Evolutionary conservation across 1,140 invertebrate genomes (phyloP).

Genomic region (Streblospio benedicti): DNA sequence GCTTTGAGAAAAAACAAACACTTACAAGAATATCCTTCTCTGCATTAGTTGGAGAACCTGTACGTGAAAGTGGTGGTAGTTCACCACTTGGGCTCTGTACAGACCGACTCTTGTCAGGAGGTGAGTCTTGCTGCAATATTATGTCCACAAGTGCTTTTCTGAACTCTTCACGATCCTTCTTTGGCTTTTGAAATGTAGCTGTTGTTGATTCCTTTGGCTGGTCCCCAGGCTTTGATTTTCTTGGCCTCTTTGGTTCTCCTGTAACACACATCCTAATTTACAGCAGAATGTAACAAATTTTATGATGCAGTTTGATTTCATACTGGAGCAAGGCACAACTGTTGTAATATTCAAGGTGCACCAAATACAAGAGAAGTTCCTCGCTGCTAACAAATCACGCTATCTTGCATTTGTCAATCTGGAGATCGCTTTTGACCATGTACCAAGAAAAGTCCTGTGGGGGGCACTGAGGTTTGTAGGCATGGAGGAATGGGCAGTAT

Average conservation of each 20-base stretch:
- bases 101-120: conserved; percentile 5
- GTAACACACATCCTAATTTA: background rate
- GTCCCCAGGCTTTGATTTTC: background rate
- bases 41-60: conserved; percentile 37
- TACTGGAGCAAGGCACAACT: background rate
- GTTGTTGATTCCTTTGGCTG: background rate
- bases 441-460: background rate
- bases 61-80: conserved; percentile 29
- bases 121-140: conserved; percentile 41
- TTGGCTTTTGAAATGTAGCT: conserved; percentile 40
- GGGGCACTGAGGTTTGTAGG: too few relatives aligned
- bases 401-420: background rate
- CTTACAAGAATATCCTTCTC: conserved; percentile 34
- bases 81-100: conserved; percentile 30
- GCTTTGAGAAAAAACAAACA: background rate
- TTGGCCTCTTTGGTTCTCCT: background rate
- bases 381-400: background rate
- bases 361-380: background rate
- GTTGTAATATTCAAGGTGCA: background rate
- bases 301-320: background rate
- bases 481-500: too few relatives aligned
- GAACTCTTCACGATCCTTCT: conserved; percentile 72
- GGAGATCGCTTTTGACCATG: background rate
- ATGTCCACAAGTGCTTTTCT: conserved; percentile 65
- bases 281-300: background rate